Evolutionary conservation across 1,140 invertebrate species (phyloP), one percentile per base, ranked within the genome.

Genomic region (Popillia japonica): DNA sequence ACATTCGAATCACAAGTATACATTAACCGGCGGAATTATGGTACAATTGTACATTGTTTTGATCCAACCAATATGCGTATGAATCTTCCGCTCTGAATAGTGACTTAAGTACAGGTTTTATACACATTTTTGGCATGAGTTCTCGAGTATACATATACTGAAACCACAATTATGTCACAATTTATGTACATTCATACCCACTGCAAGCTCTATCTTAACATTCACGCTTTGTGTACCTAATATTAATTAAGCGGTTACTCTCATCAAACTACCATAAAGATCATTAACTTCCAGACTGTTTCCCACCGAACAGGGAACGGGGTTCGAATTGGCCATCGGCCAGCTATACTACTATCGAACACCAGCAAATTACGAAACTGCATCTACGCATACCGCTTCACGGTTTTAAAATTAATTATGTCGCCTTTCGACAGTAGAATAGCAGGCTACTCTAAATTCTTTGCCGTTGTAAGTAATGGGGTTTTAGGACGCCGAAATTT

Each of bases 341-440:
- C 48, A 55, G 14, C 48, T 14, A n/a, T 34, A 34, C 11, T 2
- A 7, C 6, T n/a, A 17, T 55, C 48, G 48, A 55, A 55, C 48
- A 3, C 6, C 14, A 55, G 48, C n/a, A 55, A 55, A 17, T 17
- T 17, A 17, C 48, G 48, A 17, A 55, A 55, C 14, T 55, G 48
- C 48, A 55, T 17, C 14, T 17, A 55, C 14, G 14, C 17, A 17
- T 55, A 55, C 6, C 48, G 14, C 11, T 55, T 2, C 1, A 55
- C 48, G 48, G 48, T 55, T 55, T 55, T 34, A 17, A 55, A 55
- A 55, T 55, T 55, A 17, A 55, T 55, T 55, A n/a, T 55, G 48
- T 17, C 48, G 48, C 48, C 14, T n/a, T 55, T 55, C 9, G 17
- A n/a, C 48, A 17, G 48, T 17, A 17, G 0, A 55, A 55, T 17